These are phyloP conservation scores for Platypus cylindrus DNA, from an alignment of 2,888 invertebrate species.

Conservation along the genomic window DNA sequence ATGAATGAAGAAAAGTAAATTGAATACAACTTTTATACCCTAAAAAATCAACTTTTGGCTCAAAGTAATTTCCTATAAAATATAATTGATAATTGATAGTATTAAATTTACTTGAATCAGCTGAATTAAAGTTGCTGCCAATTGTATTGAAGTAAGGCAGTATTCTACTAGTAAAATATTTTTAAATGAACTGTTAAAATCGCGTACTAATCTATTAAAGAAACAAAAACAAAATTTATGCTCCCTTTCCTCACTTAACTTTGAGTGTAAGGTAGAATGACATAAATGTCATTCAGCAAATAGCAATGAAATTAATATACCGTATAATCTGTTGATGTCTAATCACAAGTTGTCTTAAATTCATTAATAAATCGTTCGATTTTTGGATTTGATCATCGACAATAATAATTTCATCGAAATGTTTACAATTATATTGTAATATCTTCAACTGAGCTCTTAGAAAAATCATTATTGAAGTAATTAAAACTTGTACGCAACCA, in stretches of 20 bases:
- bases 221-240: too few relatives aligned
- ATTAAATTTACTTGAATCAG: conserved; percentile 2
- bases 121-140: conserved; percentile 4
- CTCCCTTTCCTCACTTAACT: too few relatives aligned
- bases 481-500: conserved; percentile 7
- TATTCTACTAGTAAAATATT: conserved; percentile 7
- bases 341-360: conserved; percentile 4
- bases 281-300: too few relatives aligned
- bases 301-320: conserved; percentile 1
- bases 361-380: background rate
- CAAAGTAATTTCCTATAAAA: too few relatives aligned
- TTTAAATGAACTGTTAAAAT: conserved; percentile 7
- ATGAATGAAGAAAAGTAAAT: too few relatives aligned
- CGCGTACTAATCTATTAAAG: conserved; percentile 6
- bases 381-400: background rate
- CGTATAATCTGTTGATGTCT: conserved; percentile 11
- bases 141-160: conserved; percentile 3
- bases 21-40: too few relatives aligned
- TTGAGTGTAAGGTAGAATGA: too few relatives aligned
- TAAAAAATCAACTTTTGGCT: too few relatives aligned
- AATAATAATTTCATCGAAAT: conserved; percentile 4
- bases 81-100: too few relatives aligned
- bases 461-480: conserved; percentile 10
- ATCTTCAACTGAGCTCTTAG: conserved; percentile 10
- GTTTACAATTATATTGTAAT: conserved; percentile 7